Conservation (phyloP, 2,888 invertebrate genomes). For the Cryptus viduatorius region DNA sequence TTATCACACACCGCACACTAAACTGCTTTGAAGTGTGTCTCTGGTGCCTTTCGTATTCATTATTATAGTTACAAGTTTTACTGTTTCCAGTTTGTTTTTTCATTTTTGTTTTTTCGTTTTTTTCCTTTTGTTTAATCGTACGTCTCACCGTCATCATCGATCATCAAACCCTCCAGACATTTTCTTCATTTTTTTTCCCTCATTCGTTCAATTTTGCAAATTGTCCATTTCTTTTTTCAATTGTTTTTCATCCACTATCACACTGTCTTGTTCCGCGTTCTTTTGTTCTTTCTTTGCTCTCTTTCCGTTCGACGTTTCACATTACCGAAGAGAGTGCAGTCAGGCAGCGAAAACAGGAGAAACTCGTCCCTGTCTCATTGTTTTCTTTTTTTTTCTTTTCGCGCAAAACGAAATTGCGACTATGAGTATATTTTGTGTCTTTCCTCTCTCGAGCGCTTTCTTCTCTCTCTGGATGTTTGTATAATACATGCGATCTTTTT, state of each 20-base stretch:
- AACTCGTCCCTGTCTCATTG: slow-evolving; percentile 36
- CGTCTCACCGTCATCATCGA: slow-evolving; percentile 53
- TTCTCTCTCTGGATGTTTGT: slow-evolving; percentile 38
- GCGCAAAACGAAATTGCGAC: slow-evolving; percentile 47
- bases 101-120: slow-evolving; percentile 52
- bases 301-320: slow-evolving; percentile 36
- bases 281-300: slow-evolving; percentile 58
- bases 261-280: slow-evolving; percentile 72
- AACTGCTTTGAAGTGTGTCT: slow-evolving; percentile 80
- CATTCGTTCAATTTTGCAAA: slow-evolving; percentile 24
- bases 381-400: slow-evolving; percentile 32
- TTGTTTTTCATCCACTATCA: slow-evolving; percentile 24
- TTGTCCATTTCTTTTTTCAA: slow-evolving; percentile 24
- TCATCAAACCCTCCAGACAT: slow-evolving; percentile 33
- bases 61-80: slow-evolving; percentile 79
- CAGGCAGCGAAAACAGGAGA: slow-evolving; percentile 3
- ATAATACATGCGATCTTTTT: slow-evolving; percentile 58
- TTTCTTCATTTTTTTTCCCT: slow-evolving; percentile 11
- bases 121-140: slow-evolving; percentile 64
- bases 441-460: slow-evolving; percentile 33
- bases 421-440: slow-evolving; percentile 53
- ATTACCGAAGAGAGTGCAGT: slow-evolving; percentile 1
- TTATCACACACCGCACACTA: slow-evolving; percentile 84
- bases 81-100: slow-evolving; percentile 76
- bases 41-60: slow-evolving; percentile 81